Evolutionary conservation across 2,888 invertebrate species (phyloP), one percentile per base, ranked within the genome.

Genomic region (Timema cristinae): DNA sequence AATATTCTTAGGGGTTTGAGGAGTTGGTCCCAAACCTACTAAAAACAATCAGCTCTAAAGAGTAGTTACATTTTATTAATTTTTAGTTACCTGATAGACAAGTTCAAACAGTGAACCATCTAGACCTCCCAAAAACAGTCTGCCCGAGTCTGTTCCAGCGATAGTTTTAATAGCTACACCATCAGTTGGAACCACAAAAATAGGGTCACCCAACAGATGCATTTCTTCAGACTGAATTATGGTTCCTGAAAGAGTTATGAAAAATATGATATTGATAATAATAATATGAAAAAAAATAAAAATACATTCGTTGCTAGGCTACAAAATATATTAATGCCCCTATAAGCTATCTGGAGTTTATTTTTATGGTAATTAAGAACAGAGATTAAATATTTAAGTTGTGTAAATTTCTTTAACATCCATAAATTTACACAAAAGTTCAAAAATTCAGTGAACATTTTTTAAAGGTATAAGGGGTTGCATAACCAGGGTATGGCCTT

Each of bases 41-140:
- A 2, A 66, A 66, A 15, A 66, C 11, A 54, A 54, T 54, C 54
- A 54, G 54, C 54, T n/a, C n/a, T 11, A 54, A 54, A 54, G 11
- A n/a, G 11, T 54, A 54, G 11, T 54, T 54, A 54, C 54, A 13
- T 1, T 54, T 54, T 54, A 66, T 47, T 48, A 49, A 59, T 48
- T 49, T 8, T 47, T 5, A 66, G 50, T 76, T 81, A 93, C 95
- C 87, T 96, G 94, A 84, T 98, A 98, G 76, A 89, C 89, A 76
- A 98, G 90, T 87, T 99, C 99, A 86, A 94, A 97, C 0, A 99
- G 85, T 77, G 91, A 93, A 10, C 97, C 97, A 85, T 98, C 97
- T 80, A 93, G 93, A 47, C 95, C 96, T 32, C 97, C 97, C 81
- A 98, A 88, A 82, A 99, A 98, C 77, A 99, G 92, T 75, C 98